These are phyloP conservation scores for Hepsetus odoe DNA, from an alignment of 2,113 vertebrate species.

Conservation along the genomic window DNA sequence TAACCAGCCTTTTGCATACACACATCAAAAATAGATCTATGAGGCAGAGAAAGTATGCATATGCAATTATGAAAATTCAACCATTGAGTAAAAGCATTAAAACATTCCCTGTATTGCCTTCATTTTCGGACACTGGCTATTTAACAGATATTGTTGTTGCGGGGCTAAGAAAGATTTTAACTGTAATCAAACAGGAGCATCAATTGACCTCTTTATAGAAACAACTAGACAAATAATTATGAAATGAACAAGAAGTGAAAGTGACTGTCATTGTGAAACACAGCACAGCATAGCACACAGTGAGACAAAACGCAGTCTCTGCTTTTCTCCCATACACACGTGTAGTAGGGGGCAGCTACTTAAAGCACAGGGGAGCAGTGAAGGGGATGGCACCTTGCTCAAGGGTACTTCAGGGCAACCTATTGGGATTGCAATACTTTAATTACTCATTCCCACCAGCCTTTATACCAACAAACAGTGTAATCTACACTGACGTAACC, in stretches of 20 bases:
- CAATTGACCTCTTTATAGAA: too few relatives aligned
- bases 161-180: background rate
- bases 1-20: background rate
- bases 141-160: background rate
- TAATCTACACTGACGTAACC: background rate
- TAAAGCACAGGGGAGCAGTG: too few relatives aligned
- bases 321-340: too few relatives aligned
- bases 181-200: too few relatives aligned
- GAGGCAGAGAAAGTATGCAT: background rate
- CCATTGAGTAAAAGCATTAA: too few relatives aligned
- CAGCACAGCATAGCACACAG: too few relatives aligned
- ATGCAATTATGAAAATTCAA: background rate
- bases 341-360: too few relatives aligned
- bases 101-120: background rate
- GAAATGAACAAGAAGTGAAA: background rate
- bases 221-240: background rate
- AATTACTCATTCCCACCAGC: background rate
- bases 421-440: too few relatives aligned
- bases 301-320: too few relatives aligned
- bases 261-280: too few relatives aligned
- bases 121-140: background rate
- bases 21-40: background rate
- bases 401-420: too few relatives aligned
- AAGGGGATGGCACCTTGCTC: too few relatives aligned
- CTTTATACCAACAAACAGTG: background rate